Base-by-base conservation (phyloP, 2,113 vertebrate genomes). In the Lethenteron reissneri region DNA sequence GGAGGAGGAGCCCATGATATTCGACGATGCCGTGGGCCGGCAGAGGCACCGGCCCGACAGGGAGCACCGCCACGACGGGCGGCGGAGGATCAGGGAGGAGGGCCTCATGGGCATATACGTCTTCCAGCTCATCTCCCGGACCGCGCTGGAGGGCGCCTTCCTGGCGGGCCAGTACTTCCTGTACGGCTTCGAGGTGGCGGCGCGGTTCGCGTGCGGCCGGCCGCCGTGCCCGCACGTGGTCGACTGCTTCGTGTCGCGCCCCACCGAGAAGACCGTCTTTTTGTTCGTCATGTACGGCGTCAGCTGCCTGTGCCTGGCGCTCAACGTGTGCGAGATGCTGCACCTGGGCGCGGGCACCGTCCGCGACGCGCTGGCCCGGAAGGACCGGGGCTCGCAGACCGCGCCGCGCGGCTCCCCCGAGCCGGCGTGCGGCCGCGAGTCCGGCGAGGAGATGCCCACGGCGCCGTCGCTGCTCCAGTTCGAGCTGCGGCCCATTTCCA, bases 191-290 rank as follows among this genome's bases (percentile, higher is more conserved):
- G 84, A 86, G 59, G 94, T 99, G 72, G 83, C 74, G 58, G 83
- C 88, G 0, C 78, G 82, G 13, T 99, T 89, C 0, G 84, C 91
- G 73, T 99, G 94, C 77, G 85, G 83, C 56, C 78, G 83, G 56
- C 80, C 82, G 17, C 94, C 94, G 1, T 99, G 94, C 78, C 94
- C 92, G 1, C 90, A 99, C 79, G 86, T 80, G 9, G 89, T 99
- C 3, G 92, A 99, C 75, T 99, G 94, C 77, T 99, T 95, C 73
- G 88, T 97, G 75, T 99, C 94, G 0, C 83, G 94, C 7, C 92
- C 94, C 0, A 97, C 92, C 0, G 92, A 97, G 78, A 99, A 99
- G 79, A 97, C 94, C 78, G 95, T 99, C 74, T 99, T 99, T 78
- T 85, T 96, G 72, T 83, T 90, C 25, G 92, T 99, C 75, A 97